Base-by-base conservation (phyloP, 2,113 vertebrate species). In the Scomber colias region DNA sequence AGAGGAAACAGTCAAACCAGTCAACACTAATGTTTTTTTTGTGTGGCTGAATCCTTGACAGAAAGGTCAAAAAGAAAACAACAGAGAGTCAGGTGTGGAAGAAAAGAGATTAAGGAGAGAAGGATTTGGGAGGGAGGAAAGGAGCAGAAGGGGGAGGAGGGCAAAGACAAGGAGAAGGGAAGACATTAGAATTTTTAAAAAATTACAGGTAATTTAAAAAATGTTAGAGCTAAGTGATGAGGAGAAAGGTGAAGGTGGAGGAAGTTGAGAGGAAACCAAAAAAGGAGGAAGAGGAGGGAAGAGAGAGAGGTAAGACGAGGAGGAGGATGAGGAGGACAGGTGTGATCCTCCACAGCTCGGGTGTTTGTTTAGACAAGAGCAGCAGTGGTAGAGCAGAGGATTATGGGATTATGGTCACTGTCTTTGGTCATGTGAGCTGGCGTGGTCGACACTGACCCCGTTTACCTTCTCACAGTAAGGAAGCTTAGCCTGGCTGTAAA, bases 351-450 rank as follows among this genome's bases (percentile, higher is more conserved):
- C 65, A 71, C 72, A 81, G 79, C 76, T 78, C 53, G 10, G 85
- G 72, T 87, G 88, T 89, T 87, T 92, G 85, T 88, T 89, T 90
- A 77, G 86, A 83, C 48, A 77, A 73, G 86, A 82, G 89, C 30
- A n/a, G 75, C 81, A 77, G 87, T 48, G 27, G 78, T 70, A 79
- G 69, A 88, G 86, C 83, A 63, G 71, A 71, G 89, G 93, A 94
- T 95, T 95, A 95, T 88, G 85, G 86, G 94, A 95, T 95, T 95
- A 95, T 35, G 44, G 74, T 51, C 73, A 57, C 84, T 79, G 74
- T 79, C 60, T 61, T 40, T 79, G 87, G 92, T 94, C 93, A 94
- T 94, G 93, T 94, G 94, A 94, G 83, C 19, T 46, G 51, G 24
- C 78, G 60, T 87, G 85, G 89, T 85, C 89, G 3, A 86, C 83